Base-by-base conservation (phyloP, 2,113 vertebrate genomes). In the Anser brachyrhynchus region DNA sequence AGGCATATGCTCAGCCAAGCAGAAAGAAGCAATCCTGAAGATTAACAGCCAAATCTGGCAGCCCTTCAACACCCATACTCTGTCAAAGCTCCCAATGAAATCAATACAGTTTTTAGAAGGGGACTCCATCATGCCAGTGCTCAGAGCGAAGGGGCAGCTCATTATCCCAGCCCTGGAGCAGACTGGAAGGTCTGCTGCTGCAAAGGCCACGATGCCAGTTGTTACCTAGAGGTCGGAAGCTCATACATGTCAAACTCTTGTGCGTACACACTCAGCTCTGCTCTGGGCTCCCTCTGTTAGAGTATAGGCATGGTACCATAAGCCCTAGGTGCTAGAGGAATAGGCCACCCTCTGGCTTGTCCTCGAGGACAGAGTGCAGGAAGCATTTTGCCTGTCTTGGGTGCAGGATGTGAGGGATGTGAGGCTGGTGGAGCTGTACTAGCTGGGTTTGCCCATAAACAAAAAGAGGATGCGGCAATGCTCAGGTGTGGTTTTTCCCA, bases 1-100 rank as follows among this genome's bases (percentile, higher is more conserved):
- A 84, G 57, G 44, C 49, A 81, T 84, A 44, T 10, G 43, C 28
- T 93, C 92, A 95, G 39, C 84, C 89, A 92, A 84, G 93, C 87
- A 91, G 92, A 95, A 93, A 91, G 92, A 92, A 93, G 49, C 76
- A 95, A 75, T 95, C 73, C 77, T 82, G 84, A 95, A 92, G 94
- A 96, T 95, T 95, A 95, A 97, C 75, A 91, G 90, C 80, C 76
- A 67, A 49, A 94, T 78, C 82, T 93, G 86, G 61, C 88, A 87
- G 79, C 59, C 39, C 80, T 92, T 90, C 73, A 91, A 89, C 54
- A 77, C 77, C 76, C 57, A 64, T 77, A 49, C 41, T 86, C 75
- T 86, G 77, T 95, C 85, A 94, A 94, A 93, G 16, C 33, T 86
- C 69, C 73, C n/a, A 77, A 78, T 69, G 83, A 95, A 97, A 95